These are phyloP conservation scores for Hyla sarda DNA, from an alignment of 2,113 vertebrate species.

Conservation along the genomic window DNA sequence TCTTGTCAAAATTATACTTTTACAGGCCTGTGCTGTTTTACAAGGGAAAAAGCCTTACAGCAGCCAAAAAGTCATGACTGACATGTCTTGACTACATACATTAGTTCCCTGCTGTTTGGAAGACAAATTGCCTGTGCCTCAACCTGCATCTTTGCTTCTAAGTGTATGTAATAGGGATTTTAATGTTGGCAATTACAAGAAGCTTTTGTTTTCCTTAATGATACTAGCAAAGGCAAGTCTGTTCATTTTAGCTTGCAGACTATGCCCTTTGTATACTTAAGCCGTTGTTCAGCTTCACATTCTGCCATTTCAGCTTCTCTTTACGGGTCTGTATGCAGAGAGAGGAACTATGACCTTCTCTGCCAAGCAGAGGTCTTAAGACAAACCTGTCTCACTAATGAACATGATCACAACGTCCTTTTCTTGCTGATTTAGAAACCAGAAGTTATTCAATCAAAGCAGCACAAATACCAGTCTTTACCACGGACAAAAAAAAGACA, in stretches of 20 bases:
- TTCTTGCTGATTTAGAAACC: conserved; percentile 75
- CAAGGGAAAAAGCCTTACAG: conserved; percentile 55
- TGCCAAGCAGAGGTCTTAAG: conserved; percentile 70
- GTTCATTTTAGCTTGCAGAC: conserved; percentile 71
- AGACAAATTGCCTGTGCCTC: conserved; percentile 74
- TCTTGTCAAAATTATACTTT: not conserved
- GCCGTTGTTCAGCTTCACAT: conserved; percentile 83
- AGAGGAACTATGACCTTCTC: conserved; percentile 78
- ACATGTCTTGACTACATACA: conserved; percentile 63
- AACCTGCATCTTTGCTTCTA: conserved; percentile 69
- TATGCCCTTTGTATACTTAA: conserved; percentile 70
- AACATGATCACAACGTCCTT: conserved; percentile 81
- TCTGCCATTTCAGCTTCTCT: conserved; percentile 87
- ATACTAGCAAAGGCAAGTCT: conserved; percentile 66
- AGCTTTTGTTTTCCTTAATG: conserved; percentile 74
- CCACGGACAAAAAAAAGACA: conserved; percentile 72
- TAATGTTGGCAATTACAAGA: conserved; percentile 78
- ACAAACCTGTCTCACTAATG: conserved; percentile 79
- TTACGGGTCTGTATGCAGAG: conserved; percentile 73
- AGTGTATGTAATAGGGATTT: conserved; percentile 78
- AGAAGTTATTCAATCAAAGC: conserved; percentile 80
- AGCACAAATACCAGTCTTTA: conserved; percentile 74
- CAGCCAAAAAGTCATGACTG: conserved; percentile 52
- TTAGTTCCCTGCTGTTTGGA: conserved; percentile 71
- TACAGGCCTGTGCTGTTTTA: conserved; percentile 6